Evolutionary conservation across 2,888 invertebrate genomes (phyloP).

Genomic region (Drosophila kokeensis): DNA sequence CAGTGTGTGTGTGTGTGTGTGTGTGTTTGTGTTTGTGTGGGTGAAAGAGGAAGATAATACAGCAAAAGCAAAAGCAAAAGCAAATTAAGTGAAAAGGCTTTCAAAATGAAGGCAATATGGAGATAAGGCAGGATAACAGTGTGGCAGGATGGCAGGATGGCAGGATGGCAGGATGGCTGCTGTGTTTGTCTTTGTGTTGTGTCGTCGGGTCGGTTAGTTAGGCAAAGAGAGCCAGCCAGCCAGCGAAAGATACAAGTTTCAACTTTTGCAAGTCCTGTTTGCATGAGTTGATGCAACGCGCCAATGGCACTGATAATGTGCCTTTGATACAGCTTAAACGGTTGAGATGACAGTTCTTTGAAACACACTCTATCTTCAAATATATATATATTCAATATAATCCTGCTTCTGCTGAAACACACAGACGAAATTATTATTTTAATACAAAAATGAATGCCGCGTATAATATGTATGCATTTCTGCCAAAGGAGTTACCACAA

Average conservation of each 20-base stretch:
- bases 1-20: neutral
- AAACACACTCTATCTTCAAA: neutral
- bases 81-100: slow-evolving; percentile 66
- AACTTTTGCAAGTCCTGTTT: slow-evolving; percentile 30
- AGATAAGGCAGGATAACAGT: slow-evolving; percentile 20
- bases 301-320: neutral
- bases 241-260: slow-evolving; percentile 21
- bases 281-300: slow-evolving; percentile 1
- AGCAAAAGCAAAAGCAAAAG: slow-evolving; percentile 43
- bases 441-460: neutral
- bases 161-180: slow-evolving; percentile 13
- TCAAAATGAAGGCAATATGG: slow-evolving; percentile 37
- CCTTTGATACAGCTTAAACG: neutral
- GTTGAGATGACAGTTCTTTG: neutral
- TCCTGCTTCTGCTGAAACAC: neutral
- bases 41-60: slow-evolving; percentile 7
- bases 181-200: slow-evolving; percentile 20
- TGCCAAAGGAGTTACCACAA: neutral
- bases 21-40: neutral
- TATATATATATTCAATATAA: neutral
- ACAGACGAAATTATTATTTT: neutral
- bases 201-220: slow-evolving; percentile 16
- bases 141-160: slow-evolving; percentile 6
- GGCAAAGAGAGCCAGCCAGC: slow-evolving; percentile 1
- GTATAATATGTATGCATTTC: neutral